Evolutionary conservation across 2,888 invertebrate genomes (phyloP), one percentile per base, ranked within the genome.

Genomic region (Leucophenga montana): DNA sequence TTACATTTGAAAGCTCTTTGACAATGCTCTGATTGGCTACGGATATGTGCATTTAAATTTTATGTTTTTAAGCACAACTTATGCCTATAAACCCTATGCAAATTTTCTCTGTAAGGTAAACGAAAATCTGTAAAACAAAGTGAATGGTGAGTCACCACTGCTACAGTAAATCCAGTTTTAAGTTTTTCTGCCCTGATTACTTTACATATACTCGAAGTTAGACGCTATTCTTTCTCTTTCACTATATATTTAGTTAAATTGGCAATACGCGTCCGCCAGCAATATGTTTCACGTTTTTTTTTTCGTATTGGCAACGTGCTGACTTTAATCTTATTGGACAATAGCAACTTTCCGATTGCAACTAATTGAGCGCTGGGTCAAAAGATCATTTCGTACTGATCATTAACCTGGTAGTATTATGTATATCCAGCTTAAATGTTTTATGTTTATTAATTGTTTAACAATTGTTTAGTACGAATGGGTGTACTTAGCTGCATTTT

Each of bases 191-290:
- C 27, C 27, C 27, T 27, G 4, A 3, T 27, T 27, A 4, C 27
- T 4, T 3, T 4, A 27, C 4, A 27, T 27, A 27, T 27, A 27
- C 27, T 27, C 4, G 27, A 48, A 14, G 5, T 48, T n/a, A 48
- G 16, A 13, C 48, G 48, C 48, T 8, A 14, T 48, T 48, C 14
- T n/a, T 13, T 5, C 13, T 48, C 16, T 69, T 74, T 27, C 73
- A 71, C 71, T 39, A 8, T 33, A 33, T 33, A n/a, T 33, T 11
- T 39, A 39, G 65, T 82, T 82, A 80, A 80, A 80, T 80, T 79
- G 79, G 81, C 77, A 80, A 82, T 83, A 80, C 83, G 80, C 83
- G 83, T 1, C 76, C 81, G 73, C 73, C 73, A 54, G 53, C 66
- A 39, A 31, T 9, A 54, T 27, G 66, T 22, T 53, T 50, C 71